Base-by-base conservation (phyloP, 2,888 invertebrate genomes). In the Apamea anceps region DNA sequence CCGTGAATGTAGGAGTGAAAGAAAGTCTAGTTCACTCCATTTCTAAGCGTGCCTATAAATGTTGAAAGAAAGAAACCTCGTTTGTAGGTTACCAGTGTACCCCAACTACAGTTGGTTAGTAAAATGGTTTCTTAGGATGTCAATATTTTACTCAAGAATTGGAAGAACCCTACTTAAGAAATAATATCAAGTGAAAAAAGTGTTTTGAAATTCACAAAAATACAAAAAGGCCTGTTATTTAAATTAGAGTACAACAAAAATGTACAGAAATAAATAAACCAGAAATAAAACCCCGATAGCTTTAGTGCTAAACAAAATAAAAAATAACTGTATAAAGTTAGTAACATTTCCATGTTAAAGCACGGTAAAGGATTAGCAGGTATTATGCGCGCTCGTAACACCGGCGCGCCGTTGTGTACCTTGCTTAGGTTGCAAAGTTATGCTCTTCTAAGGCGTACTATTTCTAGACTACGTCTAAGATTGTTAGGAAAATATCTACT, bases 371-470 rank as follows among this genome's bases (percentile, higher is more conserved):
- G 75, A 87, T 89, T 82, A 88, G 63, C 54, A 12, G 70, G 73
- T 79, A 84, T 77, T 79, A 86, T 48, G 65, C 62, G 48, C 37
- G 75, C 84, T 88, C 75, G 70, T 84, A 85, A 86, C 63, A 45
- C 65, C 51, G 7, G 75, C 60, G 25, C 54, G 66, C 72, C 42
- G 67, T 45, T 48, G 68, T 82, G 57, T 67, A 67, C 48, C 80
- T 68, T 13, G 73, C 85, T 87, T 77, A 78, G 32, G 63, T 84
- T 73, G 13, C 77, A 77, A 81, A 87, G 51, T 87, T 84, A 87
- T 81, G 77, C 25, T 57, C 57, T 81, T 84, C 76, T 77, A 81
- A 80, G 72, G 84, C 48, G 51, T 63, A 48, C 77, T 76, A 45
- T 80, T 68, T 81, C 63, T 67, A 79, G 32, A 74, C 71, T 65